These are phyloP conservation scores for Caerostris darwini DNA, from an alignment of 1,140 invertebrate species.

Conservation along the genomic window DNA sequence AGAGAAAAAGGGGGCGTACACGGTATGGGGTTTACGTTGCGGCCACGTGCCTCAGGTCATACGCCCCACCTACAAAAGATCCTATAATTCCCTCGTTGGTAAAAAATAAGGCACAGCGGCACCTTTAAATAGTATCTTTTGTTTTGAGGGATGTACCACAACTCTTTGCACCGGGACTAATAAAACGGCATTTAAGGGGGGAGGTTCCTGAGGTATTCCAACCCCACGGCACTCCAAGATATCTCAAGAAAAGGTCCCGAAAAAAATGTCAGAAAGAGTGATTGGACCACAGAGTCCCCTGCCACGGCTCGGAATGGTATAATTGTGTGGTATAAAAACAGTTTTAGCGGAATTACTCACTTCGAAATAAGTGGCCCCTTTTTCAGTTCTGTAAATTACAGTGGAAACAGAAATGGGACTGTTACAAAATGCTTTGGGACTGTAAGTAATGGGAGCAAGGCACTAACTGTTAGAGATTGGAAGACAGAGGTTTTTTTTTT, in stretches of 20 bases:
- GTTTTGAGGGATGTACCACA: slow-evolving; percentile 46
- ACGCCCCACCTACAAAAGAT: slow-evolving; percentile 27
- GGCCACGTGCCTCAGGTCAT: slow-evolving; percentile 46
- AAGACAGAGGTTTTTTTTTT: not conserved
- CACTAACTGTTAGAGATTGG: not conserved
- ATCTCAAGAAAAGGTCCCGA: slow-evolving; percentile 5
- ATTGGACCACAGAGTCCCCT: not conserved
- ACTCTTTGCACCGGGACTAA: slow-evolving; percentile 41
- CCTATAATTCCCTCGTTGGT: not conserved
- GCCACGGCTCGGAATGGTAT: not conserved
- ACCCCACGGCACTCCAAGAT: not conserved
- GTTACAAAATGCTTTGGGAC: not conserved
- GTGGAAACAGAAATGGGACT: slow-evolving; percentile 42
- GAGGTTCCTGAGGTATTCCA: not conserved
- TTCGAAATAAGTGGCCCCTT: slow-evolving; percentile 3
- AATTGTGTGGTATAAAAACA: slow-evolving; percentile 50
- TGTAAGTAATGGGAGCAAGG: not conserved
- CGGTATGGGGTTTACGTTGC: too few relatives aligned
- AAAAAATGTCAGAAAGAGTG: slow-evolving; percentile 2
- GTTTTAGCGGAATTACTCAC: slow-evolving; percentile 19
- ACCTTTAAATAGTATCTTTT: slow-evolving; percentile 14
- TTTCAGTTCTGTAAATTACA: slow-evolving; percentile 42
- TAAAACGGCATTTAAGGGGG: slow-evolving; percentile 19
- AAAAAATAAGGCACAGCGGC: slow-evolving; percentile 8
- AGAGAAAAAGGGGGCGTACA: not conserved